Base-by-base conservation (phyloP, 2,888 invertebrate genomes). In the Busseola fusca region DNA sequence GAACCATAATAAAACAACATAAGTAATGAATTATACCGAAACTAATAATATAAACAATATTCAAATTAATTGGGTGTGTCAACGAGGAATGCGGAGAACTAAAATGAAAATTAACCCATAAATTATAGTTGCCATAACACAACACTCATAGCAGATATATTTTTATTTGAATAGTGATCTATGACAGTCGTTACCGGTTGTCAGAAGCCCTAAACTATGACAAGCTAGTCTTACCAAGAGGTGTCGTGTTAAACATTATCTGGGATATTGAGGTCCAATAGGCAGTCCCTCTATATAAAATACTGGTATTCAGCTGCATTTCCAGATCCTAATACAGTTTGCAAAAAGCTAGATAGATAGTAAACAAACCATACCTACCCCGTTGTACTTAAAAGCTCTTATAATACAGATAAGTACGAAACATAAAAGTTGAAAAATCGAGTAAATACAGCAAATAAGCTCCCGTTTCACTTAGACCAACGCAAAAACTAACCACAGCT, bases 401-500 rank as follows among this genome's bases (percentile, higher is more conserved):
- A 3, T 45, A 48, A 21, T 48, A 21, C n/a, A n/a, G n/a, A 3
- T 10, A 34, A 7, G 34, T 7, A 48, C 9, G 21, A n/a, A 10
- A 48, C 10, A 10, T 48, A n/a, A n/a, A 48, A 10, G 10, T 48
- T n/a, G n/a, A n/a, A n/a, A n/a, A n/a, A n/a, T n/a, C n/a, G n/a
- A n/a, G 21, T 48, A 48, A n/a, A 48, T 48, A 48, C 48, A 48
- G 3, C n/a, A n/a, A n/a, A 56, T 12, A 50, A 68, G 40, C 14
- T 42, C 54, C 7, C n/a, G n/a, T 64, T 68, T 65, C 18, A 42
- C 50, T 76, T 63, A 71, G 57, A 66, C 57, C 64, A 69, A 57
- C 48, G 52, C 59, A 37, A 72, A 66, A 56, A 62, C 40, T 9
- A 67, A 52, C 74, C 45, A 18, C 62, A 59, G 16, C 54, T 50